Evolutionary conservation across 2,797 vertebrate species (phyloP).

Genomic region (Enteromius unitaeniatus): DNA sequence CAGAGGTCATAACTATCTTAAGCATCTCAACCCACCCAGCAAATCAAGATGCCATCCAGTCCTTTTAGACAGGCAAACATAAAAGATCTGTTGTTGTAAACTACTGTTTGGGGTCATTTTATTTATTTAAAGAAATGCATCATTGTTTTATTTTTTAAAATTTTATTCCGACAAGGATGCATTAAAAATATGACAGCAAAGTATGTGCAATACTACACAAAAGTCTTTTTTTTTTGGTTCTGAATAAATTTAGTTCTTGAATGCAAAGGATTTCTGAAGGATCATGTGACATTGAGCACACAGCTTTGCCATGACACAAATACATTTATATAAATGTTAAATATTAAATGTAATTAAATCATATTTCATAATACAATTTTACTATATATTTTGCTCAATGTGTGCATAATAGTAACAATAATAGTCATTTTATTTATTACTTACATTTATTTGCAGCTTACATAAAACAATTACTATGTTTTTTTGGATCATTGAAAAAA

Average conservation of each 20-base stretch:
- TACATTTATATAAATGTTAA: neutral
- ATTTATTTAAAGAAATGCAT: neutral
- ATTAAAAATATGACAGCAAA: neutral
- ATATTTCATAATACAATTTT: neutral
- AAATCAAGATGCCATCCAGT: conserved; percentile 12
- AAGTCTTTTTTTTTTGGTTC: neutral
- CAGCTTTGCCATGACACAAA: neutral
- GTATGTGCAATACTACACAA: neutral
- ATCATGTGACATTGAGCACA: conserved; percentile 9
- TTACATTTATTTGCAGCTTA: neutral
- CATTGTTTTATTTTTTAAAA: no score
- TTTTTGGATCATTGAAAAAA: neutral
- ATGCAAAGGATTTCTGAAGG: neutral
- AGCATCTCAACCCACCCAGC: conserved; percentile 17
- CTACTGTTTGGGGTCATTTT: neutral
- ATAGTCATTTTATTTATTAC: neutral
- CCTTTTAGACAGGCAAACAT: neutral
- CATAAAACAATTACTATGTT: neutral
- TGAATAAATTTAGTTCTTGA: neutral
- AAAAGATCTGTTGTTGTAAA: neutral
- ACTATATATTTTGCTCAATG: no score
- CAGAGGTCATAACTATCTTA: conserved; percentile 39
- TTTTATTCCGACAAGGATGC: neutral
- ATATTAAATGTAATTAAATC: neutral
- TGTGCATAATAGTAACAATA: neutral